Evolutionary conservation across 2,113 vertebrate genomes (phyloP).

Genomic region (Erinaceus europaeus): DNA sequence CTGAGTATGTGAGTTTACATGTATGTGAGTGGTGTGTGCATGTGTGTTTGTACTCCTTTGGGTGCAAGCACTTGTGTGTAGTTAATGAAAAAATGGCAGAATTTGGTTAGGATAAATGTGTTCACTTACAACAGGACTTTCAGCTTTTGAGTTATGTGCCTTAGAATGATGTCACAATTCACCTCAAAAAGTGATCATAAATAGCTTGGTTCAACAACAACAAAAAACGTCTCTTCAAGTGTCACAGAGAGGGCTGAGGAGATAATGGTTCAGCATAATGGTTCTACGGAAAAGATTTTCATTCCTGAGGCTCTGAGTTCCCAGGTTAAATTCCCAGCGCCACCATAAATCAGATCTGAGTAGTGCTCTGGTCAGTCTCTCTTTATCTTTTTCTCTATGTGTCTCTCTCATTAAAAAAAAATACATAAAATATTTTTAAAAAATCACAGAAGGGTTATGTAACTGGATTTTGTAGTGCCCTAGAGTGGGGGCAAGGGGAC

Average conservation of each 20-base stretch:
- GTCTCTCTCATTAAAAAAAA: no score
- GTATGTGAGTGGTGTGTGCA: no score
- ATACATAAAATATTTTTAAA: constrained; percentile 42
- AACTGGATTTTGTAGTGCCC: constrained; percentile 45
- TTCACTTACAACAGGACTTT: background rate
- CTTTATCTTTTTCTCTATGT: no score
- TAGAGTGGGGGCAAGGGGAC: background rate
- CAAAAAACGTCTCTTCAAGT: no score
- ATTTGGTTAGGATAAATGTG: background rate
- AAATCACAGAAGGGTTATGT: constrained; percentile 29
- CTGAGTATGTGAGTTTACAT: no score
- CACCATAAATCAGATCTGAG: no score
- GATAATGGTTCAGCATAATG: no score
- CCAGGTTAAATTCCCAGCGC: no score
- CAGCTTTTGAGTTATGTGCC: background rate
- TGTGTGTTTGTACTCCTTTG: background rate
- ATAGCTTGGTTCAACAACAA: background rate
- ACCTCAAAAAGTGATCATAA: background rate
- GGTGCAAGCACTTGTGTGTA: background rate
- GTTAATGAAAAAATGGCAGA: background rate
- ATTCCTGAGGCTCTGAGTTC: no score
- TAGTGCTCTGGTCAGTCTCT: no score
- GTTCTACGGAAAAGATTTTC: no score
- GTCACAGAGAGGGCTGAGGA: no score
- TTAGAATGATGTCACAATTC: constrained; percentile 25